phyloP scores from a whole-genome alignment of 2,888 invertebrate species.

The Morpho deidamia region DNA sequence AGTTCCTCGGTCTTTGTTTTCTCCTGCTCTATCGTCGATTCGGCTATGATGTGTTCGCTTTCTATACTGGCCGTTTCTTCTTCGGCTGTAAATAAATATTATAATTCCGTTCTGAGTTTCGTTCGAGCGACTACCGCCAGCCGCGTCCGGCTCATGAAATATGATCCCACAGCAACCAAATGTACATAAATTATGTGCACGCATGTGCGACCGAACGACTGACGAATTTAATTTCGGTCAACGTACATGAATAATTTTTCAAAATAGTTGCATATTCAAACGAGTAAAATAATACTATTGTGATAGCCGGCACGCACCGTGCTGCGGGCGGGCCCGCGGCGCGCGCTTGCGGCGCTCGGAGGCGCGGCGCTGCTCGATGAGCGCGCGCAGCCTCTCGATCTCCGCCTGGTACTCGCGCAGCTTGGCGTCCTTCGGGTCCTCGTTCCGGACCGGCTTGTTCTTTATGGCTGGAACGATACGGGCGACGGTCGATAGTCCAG shows the following conservation, averaged over 20 bases:
- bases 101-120: neutral
- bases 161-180: no score
- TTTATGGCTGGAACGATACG: conserved; percentile 85
- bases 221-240: no score
- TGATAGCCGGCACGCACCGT: neutral
- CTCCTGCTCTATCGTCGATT: conserved; percentile 81
- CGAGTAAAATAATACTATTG: no score
- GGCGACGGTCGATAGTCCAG: neutral
- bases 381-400: conserved; percentile 84
- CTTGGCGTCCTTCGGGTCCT: conserved; percentile 99
- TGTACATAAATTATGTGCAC: no score
- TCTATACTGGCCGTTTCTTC: conserved; percentile 66
- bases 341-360: conserved; percentile 33
- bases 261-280: no score
- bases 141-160: no score
- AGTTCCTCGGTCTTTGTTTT: conserved; percentile 86
- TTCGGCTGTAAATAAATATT: conserved; percentile 38
- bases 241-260: no score
- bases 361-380: conserved; percentile 60
- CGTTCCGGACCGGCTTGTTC: conserved; percentile 98
- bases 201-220: no score
- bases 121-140: no score
- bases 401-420: conserved; percentile 97
- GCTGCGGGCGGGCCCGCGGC: conserved; percentile 11
- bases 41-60: conserved; percentile 64